phyloP scores from a whole-genome alignment of 2,888 invertebrate genomes.

The Pterostichus madidus region DNA sequence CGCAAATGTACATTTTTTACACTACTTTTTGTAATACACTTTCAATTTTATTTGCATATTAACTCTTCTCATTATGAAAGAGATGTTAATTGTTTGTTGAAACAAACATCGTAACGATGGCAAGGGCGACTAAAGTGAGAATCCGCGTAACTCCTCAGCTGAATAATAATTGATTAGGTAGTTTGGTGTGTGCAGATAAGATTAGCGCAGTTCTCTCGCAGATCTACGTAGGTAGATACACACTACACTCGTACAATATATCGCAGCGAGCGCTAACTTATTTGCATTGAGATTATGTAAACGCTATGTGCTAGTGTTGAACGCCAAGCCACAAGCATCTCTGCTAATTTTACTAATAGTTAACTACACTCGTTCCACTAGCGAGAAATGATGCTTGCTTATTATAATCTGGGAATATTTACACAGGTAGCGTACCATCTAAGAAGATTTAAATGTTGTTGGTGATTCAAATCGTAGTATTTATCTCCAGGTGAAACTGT shows the following conservation, averaged over 20 bases:
- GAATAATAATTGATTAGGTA: conserved; percentile 51
- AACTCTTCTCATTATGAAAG: conserved; percentile 10
- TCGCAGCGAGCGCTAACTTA: conserved; percentile 28
- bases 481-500: no score
- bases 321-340: conserved; percentile 31
- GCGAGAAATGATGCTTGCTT: conserved; percentile 19
- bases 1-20: no score
- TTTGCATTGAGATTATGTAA: conserved; percentile 52
- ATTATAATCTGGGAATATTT: conserved; percentile 24
- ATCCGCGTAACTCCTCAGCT: conserved; percentile 43
- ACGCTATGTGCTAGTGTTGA: conserved; percentile 39
- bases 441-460: no score
- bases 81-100: conserved; percentile 31
- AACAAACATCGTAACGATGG: background rate
- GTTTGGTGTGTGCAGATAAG: conserved; percentile 55
- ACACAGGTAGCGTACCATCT: background rate
- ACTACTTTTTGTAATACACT: no score
- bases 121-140: conserved; percentile 9
- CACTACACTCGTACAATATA: conserved; percentile 22
- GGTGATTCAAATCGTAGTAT: no score
- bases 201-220: conserved; percentile 33
- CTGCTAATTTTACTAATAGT: conserved; percentile 46
- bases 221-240: conserved; percentile 39
- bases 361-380: conserved; percentile 24
- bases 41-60: no score